Conservation (phyloP, 2,113 vertebrate genomes). For the Scopus umbretta region DNA sequence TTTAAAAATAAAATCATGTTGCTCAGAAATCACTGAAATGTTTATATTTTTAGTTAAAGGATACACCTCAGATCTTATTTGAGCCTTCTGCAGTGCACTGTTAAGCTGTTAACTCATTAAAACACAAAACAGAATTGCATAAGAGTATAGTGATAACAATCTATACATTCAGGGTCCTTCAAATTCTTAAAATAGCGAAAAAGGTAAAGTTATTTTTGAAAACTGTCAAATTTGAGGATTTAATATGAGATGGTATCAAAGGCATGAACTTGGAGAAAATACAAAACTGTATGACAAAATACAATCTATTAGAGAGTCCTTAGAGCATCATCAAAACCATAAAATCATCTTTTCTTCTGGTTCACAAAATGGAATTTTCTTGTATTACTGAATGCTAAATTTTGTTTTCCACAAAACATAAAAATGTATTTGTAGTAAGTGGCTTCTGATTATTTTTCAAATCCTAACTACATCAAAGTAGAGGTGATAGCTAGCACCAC, state of each 20-base stretch:
- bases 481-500: not conserved
- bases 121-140: not conserved
- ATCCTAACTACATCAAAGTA: not conserved
- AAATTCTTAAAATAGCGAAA: not conserved
- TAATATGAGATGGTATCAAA: not conserved
- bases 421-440: not conserved
- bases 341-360: not conserved
- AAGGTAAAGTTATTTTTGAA: not conserved
- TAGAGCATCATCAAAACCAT: not conserved
- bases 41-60: not conserved
- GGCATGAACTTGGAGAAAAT: not conserved
- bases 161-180: not conserved
- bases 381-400: not conserved
- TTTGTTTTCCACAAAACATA: not conserved
- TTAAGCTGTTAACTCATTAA: not conserved
- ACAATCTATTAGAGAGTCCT: not conserved
- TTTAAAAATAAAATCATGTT: not conserved
- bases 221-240: not conserved
- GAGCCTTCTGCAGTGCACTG: not conserved
- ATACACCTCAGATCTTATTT: not conserved
- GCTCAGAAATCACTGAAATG: not conserved
- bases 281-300: not conserved
- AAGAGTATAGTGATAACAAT: not conserved
- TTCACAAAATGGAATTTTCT: not conserved
- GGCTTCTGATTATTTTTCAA: not conserved